Conservation (phyloP, 1,140 invertebrate species). For the Musca vetustissima region DNA sequence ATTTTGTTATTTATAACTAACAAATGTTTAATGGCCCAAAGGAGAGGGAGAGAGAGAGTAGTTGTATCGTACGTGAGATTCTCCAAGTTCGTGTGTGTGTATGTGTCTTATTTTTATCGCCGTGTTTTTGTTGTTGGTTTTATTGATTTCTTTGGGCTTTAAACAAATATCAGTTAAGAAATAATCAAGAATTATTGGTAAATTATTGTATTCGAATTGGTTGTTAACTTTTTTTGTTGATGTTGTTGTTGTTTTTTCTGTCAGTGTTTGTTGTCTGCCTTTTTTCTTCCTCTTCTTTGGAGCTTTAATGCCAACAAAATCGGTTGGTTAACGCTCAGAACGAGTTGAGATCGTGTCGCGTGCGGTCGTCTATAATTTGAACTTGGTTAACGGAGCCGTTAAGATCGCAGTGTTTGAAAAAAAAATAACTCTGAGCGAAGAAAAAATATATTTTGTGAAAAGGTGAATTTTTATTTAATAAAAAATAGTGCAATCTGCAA, state of each 20-base stretch:
- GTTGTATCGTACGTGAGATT: too few species aligned
- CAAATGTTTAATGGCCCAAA: too few species aligned
- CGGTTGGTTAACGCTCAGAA: slow-evolving; percentile 45
- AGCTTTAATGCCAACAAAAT: slow-evolving; percentile 45
- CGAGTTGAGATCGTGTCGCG: slow-evolving; percentile 50
- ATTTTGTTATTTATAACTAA: too few species aligned
- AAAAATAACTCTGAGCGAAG: background rate
- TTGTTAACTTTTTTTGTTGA: background rate
- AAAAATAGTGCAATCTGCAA: background rate
- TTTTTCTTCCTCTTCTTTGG: slow-evolving; percentile 5
- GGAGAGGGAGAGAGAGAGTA: too few species aligned
- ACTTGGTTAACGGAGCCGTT: background rate
- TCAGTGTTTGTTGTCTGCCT: background rate
- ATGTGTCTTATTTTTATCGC: background rate
- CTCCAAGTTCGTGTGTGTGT: too few species aligned
- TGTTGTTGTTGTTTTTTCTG: background rate
- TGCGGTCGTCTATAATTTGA: slow-evolving; percentile 31
- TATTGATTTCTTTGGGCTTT: too few species aligned
- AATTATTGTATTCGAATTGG: too few species aligned
- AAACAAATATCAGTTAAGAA: background rate
- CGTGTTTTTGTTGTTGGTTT: background rate
- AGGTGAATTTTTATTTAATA: background rate
- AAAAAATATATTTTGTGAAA: background rate
- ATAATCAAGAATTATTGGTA: slow-evolving; percentile 15
- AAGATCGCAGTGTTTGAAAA: background rate